A percentile compares a stretch with the other conserved stretches of the same genome.
Evolutionary conservation across 2,113 vertebrate species (phyloP).

Genomic region (Galbula dea): DNA sequence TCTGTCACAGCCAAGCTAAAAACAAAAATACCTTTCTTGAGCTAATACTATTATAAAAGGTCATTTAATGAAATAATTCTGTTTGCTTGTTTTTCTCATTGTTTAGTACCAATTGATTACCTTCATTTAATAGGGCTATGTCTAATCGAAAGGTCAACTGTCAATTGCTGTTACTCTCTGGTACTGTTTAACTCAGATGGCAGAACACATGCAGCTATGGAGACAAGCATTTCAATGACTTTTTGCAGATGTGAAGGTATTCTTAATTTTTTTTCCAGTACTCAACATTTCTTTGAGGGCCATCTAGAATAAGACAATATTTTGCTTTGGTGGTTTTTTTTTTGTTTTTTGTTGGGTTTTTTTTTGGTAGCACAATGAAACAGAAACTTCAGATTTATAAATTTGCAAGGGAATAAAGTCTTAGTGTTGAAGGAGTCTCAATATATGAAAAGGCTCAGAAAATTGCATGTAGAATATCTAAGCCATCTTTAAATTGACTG

Average conservation of each 20-base stretch:
- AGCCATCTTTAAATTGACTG: neutral
- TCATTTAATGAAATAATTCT: neutral
- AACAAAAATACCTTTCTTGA: neutral
- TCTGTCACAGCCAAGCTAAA: neutral
- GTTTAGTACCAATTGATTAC: constrained; percentile 31
- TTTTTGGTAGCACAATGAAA: neutral
- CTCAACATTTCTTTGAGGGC: neutral
- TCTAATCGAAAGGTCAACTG: constrained; percentile 40
- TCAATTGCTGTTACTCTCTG: constrained; percentile 6
- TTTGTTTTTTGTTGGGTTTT: no score
- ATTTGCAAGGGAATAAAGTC: neutral
- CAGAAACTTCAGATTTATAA: neutral
- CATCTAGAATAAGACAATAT: neutral
- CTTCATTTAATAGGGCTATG: neutral
- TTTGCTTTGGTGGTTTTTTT: no score
- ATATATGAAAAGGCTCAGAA: neutral
- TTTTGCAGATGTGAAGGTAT: neutral
- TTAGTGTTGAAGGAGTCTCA: neutral
- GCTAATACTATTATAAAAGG: neutral
- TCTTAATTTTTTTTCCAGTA: neutral
- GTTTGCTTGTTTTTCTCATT: neutral
- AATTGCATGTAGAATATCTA: neutral
- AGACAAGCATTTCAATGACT: neutral
- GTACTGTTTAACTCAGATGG: neutral
- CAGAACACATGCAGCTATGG: neutral